Base-by-base conservation (phyloP, 2,113 vertebrate species). In the Anas platyrhynchos region DNA sequence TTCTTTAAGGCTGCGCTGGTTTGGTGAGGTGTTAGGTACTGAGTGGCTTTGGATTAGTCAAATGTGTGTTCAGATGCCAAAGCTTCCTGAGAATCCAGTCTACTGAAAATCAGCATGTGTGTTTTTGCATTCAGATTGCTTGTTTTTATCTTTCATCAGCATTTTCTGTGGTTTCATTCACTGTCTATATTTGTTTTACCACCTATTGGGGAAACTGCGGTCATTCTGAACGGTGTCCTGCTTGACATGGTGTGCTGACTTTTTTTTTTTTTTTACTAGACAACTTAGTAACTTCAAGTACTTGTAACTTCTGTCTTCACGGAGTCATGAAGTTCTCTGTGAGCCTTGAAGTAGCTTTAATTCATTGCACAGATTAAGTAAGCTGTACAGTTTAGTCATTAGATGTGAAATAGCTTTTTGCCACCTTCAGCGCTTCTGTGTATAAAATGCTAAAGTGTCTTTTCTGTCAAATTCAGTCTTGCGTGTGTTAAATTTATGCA, bases 381-480 rank as follows among this genome's bases (percentile, higher is more conserved):
- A 77, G 3, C 18, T 83, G 29, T 89, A 4, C 17, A 6, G 43
- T 78, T 92, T 32, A 90, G 62, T 87, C 74, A 43, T 27, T 83
- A 82, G 43, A 75, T 76, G 61, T 48, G 56, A 91, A 86, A 80
- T 52, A 91, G 14, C 62, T 91, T 26, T 67, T 73, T 59, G 54
- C 58, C 65, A 69, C 80, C 71, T 93, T 93, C 6, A 6, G 68
- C 86, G 44, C 58, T 95, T 61, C 52, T 65, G 85, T 34, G 25
- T 80, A 25, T 83, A 71, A 86, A 86, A 58, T 16, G 18, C 29
- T 58, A 36, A 82, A 93, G 63, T 86, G 61, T 68, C 17, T 88
- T 32, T 81, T 84, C 73, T 88, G 77, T 86, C 58, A 89, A 76
- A 91, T 62, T 82, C 86, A 91, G 69, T 31, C 54, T 79, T 76